Base-by-base conservation (phyloP, 2,888 invertebrate genomes). In the Cheiracanthium punctorium region DNA sequence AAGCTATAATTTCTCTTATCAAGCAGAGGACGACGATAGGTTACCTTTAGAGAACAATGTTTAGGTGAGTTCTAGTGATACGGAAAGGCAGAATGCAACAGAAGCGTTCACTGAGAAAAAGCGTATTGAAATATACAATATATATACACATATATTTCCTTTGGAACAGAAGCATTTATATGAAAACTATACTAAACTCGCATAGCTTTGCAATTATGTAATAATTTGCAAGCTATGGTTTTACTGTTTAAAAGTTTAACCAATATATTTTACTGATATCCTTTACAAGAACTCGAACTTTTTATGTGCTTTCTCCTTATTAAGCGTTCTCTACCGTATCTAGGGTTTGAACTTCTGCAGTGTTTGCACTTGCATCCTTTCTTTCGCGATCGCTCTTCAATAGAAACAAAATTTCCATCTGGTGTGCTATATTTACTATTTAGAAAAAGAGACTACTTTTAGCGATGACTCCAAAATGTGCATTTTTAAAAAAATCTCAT, bases 401-500 rank as follows among this genome's bases (percentile, higher is more conserved):
- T 17, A 24, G 24, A 24, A 58, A 24, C 4, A 20, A 58, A 58
- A 58, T 24, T 58, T 58, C 24, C 24, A 58, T 58, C 58, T 24
- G 58, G 24, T 58, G 58, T 58, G 58, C 58, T 58, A 58, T 58
- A 58, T 58, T 58, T 48, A 48, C 43, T 48, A 48, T 48, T 48
- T 58, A 58, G 58, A 24, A 58, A 24, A 58, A 10, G 24, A 24
- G 17, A 48, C 7, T 48, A 48, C 17, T 10, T 58, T 58, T 58
- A 58, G 58, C 58, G 24, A 58, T 24, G 58, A 58, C 24, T 24
- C 58, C 58, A 24, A 58, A 58, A 24, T 58, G 58, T 58, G 58
- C 24, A 24, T 58, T 58, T 58, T 58, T 58, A 24, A 58, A n/a
- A n/a, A 58, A 24, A 58, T 58, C 58, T 58, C 58, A 58, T 58